These are phyloP conservation scores for Sphyrna mokarran DNA, from an alignment of 2,113 vertebrate genomes.

Conservation along the genomic window DNA sequence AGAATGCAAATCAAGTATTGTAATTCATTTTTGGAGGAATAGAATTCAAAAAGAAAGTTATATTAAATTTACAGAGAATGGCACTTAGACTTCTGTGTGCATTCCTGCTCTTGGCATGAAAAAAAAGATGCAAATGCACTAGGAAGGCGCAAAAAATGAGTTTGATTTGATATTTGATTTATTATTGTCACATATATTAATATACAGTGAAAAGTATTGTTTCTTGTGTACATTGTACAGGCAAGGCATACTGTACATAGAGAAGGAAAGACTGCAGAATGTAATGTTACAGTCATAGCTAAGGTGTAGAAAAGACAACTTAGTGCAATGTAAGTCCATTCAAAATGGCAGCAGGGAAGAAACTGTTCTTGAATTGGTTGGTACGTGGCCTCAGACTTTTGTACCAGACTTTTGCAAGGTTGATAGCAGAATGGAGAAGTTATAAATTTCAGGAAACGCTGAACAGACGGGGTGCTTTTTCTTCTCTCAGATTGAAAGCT, in stretches of 20 bases:
- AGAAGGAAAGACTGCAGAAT: too few species aligned
- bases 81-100: background rate
- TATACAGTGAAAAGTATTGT: too few species aligned
- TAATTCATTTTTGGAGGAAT: background rate
- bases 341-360: too few species aligned
- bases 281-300: too few species aligned
- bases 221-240: too few species aligned
- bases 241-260: too few species aligned
- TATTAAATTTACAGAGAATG: background rate
- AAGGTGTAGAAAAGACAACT: too few species aligned
- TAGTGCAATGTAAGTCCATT: too few species aligned
- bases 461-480: background rate
- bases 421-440: background rate
- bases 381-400: too few species aligned
- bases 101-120: background rate
- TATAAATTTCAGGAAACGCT: background rate
- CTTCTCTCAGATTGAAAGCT: background rate
- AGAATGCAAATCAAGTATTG: background rate
- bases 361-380: too few species aligned
- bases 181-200: too few species aligned
- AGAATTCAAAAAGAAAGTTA: background rate
- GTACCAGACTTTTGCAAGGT: background rate
- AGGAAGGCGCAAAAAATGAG: background rate
- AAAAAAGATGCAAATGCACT: background rate
- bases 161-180: too few species aligned